Evolutionary conservation across 2,113 vertebrate genomes (phyloP), one percentile per base, ranked within the genome.

Genomic region (Chauna torquata): DNA sequence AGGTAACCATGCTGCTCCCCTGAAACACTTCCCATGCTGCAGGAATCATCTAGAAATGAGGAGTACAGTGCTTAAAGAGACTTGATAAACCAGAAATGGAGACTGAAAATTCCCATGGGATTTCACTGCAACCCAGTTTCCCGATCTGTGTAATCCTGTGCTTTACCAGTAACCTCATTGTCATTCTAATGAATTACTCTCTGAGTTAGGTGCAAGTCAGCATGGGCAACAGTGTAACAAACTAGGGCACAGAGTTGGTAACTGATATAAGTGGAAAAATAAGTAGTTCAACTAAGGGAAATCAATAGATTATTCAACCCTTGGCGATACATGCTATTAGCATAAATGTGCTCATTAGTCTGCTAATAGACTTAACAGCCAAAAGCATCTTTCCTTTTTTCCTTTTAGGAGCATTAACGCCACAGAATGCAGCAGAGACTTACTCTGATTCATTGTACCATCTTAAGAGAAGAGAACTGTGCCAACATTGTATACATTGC

Each of bases 291-390:
- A 32, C 78, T 58, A 70, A 71, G 13, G 40, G 38, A 92, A 96
- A 95, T 91, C 84, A 91, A 95, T 95, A 92, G 66, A 80, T 77
- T 88, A 65, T 79, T 93, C 92, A 91, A 88, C 47, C 66, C 32
- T 80, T 93, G 62, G 90, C 61, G 71, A 69, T 62, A 61, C 7
- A 18, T 42, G 66, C 16, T 57, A 97, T 95, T 90, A 95, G 90
- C 90, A 95, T 94, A 94, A 94, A 82, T 61, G 34, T 77, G 62
- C 49, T 90, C 82, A 70, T 96, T 88, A 90, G 54, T 58, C 82
- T 82, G 44, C 52, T 94, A 90, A 94, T 77, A 88, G 87, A 79
- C 52, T 91, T 72, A 80, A 6, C 75, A 91, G 44, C 34, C 70
- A 69, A 87, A 91, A 91, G 5, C 20, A 82, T 90, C 65, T 90